These are phyloP conservation scores for Trissolcus brochymenae DNA, from an alignment of 2,888 invertebrate species.

Conservation along the genomic window DNA sequence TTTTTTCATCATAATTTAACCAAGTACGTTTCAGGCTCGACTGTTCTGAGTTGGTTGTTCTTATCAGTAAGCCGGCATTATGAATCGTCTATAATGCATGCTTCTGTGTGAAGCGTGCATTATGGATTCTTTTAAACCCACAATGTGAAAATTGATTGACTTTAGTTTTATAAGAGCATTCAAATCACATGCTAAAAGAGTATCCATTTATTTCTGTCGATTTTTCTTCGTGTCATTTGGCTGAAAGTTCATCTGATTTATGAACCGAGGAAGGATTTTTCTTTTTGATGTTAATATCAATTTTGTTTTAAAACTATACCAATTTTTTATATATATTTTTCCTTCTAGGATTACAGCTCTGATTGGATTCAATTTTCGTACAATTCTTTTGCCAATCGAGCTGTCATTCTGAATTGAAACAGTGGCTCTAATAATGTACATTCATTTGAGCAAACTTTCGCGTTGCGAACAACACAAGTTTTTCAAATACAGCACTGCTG, in stretches of 20 bases:
- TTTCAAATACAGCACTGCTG: slow-evolving; percentile 10
- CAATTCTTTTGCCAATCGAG: too few species aligned
- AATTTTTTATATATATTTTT: too few species aligned
- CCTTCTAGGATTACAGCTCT: too few species aligned
- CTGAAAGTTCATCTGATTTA: too few species aligned
- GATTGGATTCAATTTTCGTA: not conserved
- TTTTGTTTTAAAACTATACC: too few species aligned
- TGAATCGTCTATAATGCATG: slow-evolving; percentile 36
- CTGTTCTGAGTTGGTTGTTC: slow-evolving; percentile 26
- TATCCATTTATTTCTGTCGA: too few species aligned
- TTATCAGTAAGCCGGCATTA: slow-evolving; percentile 22
- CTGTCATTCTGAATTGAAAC: not conserved
- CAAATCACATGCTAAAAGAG: too few species aligned
- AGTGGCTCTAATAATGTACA: slow-evolving; percentile 1
- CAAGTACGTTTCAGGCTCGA: slow-evolving; percentile 29
- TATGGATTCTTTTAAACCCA: slow-evolving; percentile 25
- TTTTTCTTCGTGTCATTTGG: too few species aligned
- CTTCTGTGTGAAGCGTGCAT: slow-evolving; percentile 15
- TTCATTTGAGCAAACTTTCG: slow-evolving; percentile 12
- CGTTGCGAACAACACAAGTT: slow-evolving; percentile 7
- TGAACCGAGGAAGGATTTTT: too few species aligned
- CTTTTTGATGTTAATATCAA: too few species aligned
- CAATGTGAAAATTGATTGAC: slow-evolving; percentile 32
- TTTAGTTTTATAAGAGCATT: slow-evolving; percentile 7
- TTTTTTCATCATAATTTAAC: slow-evolving; percentile 39